A percentile compares a stretch with the other conserved stretches of the same genome.
phyloP scores from a whole-genome alignment of 2,797 vertebrate species.

The Gastrophryne carolinensis region DNA sequence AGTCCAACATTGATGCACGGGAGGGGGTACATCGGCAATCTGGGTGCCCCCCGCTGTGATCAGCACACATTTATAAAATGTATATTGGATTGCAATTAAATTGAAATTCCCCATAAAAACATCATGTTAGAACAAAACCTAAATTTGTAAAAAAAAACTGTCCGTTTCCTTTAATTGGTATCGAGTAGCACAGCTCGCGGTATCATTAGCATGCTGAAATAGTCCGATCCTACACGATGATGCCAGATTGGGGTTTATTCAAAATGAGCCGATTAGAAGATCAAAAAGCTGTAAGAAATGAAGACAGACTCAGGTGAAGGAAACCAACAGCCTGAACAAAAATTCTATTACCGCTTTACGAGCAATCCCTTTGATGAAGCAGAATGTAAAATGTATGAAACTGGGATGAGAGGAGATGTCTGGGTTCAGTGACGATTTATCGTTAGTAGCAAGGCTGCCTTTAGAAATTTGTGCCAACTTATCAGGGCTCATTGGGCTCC shows the following conservation, averaged over 20 bases:
- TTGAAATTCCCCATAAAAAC: no score
- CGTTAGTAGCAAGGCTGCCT: no score
- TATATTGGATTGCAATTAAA: no score
- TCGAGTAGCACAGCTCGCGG: neutral
- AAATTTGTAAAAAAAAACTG: no score
- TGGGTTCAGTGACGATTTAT: neutral
- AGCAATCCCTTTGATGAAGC: neutral
- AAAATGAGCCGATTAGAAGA: conserved; percentile 5
- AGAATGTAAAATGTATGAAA: neutral
- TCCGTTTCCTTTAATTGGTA: no score
- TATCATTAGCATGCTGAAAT: neutral
- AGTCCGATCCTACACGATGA: neutral
- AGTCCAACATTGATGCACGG: no score
- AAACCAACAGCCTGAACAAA: neutral
- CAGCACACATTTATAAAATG: no score
- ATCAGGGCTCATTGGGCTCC: no score
- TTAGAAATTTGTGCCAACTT: no score
- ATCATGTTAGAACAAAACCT: no score
- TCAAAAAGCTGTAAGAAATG: neutral
- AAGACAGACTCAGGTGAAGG: neutral
- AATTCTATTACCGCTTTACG: neutral
- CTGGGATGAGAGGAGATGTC: neutral
- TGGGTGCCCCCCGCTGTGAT: no score
- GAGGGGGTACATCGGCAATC: no score
- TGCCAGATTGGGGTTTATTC: neutral